These are phyloP conservation scores for Prunella fulvescens DNA, from an alignment of 2,113 vertebrate species.

Conservation along the genomic window DNA sequence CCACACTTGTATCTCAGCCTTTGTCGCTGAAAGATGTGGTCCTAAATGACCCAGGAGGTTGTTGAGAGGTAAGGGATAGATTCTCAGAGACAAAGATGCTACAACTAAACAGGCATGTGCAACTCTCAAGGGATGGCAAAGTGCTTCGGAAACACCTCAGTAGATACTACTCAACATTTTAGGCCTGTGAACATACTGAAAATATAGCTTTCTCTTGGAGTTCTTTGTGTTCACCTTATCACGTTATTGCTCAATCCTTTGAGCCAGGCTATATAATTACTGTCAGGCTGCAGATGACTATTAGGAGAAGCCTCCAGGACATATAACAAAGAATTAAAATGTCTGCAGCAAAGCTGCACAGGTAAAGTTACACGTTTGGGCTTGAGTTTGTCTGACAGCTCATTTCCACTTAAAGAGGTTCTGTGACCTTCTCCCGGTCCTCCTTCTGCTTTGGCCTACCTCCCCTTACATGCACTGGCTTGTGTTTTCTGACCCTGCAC, in stretches of 20 bases:
- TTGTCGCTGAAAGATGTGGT: not conserved
- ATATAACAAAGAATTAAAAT: not conserved
- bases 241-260: not conserved
- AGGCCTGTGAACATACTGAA: not conserved
- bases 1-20: not conserved
- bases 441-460: not conserved
- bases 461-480: not conserved
- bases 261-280: not conserved
- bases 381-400: constrained; percentile 1
- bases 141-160: not conserved
- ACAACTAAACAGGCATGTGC: not conserved
- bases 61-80: not conserved
- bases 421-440: not conserved
- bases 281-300: not conserved
- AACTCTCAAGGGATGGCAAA: not conserved
- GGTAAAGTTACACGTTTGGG: not conserved
- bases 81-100: not conserved
- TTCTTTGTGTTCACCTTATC: not conserved
- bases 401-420: not conserved
- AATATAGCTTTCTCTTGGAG: not conserved
- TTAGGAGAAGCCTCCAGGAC: not conserved
- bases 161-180: not conserved
- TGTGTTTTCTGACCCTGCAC: constrained; percentile 2
- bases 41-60: not conserved
- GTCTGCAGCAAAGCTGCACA: not conserved